Percentiles rank a stretch among this genome's conserved stretches.
These are phyloP conservation scores for Aulostomus chinensis DNA, from an alignment of 2,797 vertebrate species.

Conservation along the genomic window DNA sequence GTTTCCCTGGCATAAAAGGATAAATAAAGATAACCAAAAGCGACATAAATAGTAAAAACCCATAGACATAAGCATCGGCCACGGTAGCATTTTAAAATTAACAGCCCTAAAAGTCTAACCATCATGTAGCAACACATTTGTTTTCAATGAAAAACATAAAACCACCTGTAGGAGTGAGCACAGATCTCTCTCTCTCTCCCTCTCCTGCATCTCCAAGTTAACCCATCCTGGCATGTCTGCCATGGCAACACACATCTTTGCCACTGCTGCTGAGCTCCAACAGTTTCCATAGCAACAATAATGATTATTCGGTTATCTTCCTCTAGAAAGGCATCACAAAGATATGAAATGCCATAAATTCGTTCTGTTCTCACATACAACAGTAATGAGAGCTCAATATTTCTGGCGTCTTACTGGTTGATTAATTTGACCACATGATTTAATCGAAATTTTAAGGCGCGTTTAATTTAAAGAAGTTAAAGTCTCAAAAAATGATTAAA, in stretches of 20 bases:
- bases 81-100: no score
- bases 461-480: no score
- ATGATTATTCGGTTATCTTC: constrained; percentile 33
- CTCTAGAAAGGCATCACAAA: constrained; percentile 1
- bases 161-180: constrained; percentile 60
- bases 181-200: constrained; percentile 4
- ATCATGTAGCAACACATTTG: not conserved
- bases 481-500: not conserved
- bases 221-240: constrained; percentile 62
- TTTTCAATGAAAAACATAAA: constrained; percentile 13
- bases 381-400: not conserved
- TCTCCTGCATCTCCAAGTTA: constrained; percentile 58
- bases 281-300: constrained; percentile 77
- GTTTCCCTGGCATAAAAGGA: no score
- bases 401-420: not conserved
- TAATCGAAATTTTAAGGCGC: no score
- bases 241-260: constrained; percentile 71
- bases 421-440: not conserved
- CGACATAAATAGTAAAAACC: no score
- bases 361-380: not conserved
- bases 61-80: no score
- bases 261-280: constrained; percentile 41
- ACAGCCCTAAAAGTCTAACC: no score
- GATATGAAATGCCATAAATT: constrained; percentile 1
- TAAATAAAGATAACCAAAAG: no score